Percentiles rank a stretch among this genome's conserved stretches.
Evolutionary conservation across 2,888 invertebrate species (phyloP).

Genomic region (Pardosa pseudoannulata): DNA sequence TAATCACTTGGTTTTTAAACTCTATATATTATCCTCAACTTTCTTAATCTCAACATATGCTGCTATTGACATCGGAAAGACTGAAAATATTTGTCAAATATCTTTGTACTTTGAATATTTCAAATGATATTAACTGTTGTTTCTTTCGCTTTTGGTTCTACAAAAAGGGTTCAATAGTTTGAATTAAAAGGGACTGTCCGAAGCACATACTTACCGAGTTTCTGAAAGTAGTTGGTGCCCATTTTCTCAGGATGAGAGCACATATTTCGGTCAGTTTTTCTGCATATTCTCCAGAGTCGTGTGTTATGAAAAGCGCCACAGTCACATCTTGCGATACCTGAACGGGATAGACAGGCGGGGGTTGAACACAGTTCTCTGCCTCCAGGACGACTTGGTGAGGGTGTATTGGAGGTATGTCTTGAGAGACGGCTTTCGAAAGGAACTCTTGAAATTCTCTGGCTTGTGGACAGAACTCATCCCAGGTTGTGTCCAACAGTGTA

Average conservation of each 20-base stretch:
- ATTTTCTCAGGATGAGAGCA: slow-evolving; percentile 49
- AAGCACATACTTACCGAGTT: slow-evolving; percentile 40
- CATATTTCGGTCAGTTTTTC: slow-evolving; percentile 60
- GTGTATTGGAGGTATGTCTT: slow-evolving; percentile 33
- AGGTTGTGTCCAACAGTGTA: slow-evolving; percentile 58
- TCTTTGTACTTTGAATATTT: too few relatives aligned
- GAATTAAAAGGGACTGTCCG: too few relatives aligned
- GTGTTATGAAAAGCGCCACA: slow-evolving; percentile 39
- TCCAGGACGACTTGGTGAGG: slow-evolving; percentile 53
- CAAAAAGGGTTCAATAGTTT: too few relatives aligned
- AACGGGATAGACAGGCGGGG: neutral
- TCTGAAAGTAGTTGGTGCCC: slow-evolving; percentile 53
- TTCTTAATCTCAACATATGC: too few relatives aligned
- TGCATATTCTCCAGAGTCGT: slow-evolving; percentile 61
- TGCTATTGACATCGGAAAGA: too few relatives aligned
- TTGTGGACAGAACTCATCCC: slow-evolving; percentile 70
- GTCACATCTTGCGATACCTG: slow-evolving; percentile 32
- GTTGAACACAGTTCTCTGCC: slow-evolving; percentile 21
- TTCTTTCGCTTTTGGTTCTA: too few relatives aligned
- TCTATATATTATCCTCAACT: too few relatives aligned
- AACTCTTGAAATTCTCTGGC: slow-evolving; percentile 52
- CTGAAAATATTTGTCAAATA: too few relatives aligned
- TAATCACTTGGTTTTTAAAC: too few relatives aligned
- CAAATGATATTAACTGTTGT: too few relatives aligned
- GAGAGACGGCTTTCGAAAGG: slow-evolving; percentile 51